Percentiles rank a stretch among this genome's conserved stretches.
These are phyloP conservation scores for Drosophila subsilvestris DNA, from an alignment of 2,888 invertebrate species.

Conservation along the genomic window DNA sequence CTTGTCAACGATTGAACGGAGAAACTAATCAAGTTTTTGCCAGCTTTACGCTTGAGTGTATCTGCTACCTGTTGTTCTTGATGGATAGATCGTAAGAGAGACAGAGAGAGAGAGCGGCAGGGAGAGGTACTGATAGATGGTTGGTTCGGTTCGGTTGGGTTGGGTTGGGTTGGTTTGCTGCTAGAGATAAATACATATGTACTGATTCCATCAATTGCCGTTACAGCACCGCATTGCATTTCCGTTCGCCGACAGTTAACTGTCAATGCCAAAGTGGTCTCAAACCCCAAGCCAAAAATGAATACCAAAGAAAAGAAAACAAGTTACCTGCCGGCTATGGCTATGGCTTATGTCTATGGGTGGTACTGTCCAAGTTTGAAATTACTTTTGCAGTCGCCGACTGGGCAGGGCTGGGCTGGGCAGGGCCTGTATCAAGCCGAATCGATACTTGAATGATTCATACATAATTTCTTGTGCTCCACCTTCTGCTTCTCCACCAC, in stretches of 20 bases:
- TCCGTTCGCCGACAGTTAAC: constrained; percentile 73
- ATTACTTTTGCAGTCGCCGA: constrained; percentile 60
- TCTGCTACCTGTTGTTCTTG: constrained; percentile 60
- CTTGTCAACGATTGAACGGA: constrained; percentile 29
- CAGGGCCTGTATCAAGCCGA: constrained; percentile 30
- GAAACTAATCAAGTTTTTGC: constrained; percentile 42
- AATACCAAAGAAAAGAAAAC: constrained; percentile 27
- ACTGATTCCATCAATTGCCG: constrained; percentile 56
- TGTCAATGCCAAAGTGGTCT: constrained; percentile 75
- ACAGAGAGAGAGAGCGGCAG: constrained; percentile 13
- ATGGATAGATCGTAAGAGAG: constrained; percentile 27
- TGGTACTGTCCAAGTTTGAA: constrained; percentile 65
- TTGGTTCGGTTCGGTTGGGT: constrained; percentile 31
- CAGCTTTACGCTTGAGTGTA: constrained; percentile 59
- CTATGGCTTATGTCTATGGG: constrained; percentile 2
- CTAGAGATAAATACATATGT: constrained; percentile 23
- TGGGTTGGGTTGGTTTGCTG: constrained; percentile 4
- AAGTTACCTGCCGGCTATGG: constrained; percentile 23
- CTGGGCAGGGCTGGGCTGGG: constrained; percentile 44
- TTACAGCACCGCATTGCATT: constrained; percentile 77
- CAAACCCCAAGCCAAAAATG: constrained; percentile 46
- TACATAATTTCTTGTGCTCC: constrained; percentile 47
- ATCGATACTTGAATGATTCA: constrained; percentile 62
- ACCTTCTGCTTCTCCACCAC: constrained; percentile 22
- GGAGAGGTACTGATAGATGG: constrained; percentile 32